phyloP scores from a whole-genome alignment of 1,140 invertebrate genomes.

The Zeugodacus cucurbitae region DNA sequence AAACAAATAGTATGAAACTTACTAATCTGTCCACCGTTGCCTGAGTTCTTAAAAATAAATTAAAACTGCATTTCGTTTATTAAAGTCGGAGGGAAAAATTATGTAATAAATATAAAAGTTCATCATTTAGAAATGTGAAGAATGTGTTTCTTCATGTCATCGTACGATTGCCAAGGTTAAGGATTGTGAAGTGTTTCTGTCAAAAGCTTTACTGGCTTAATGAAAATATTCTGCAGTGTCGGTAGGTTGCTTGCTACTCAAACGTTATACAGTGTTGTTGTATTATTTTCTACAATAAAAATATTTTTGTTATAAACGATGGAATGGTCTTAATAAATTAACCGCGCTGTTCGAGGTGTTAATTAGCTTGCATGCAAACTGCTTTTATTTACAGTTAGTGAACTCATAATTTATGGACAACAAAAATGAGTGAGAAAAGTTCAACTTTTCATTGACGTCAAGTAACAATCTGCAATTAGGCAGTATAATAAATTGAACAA shows the following conservation, averaged over 20 bases:
- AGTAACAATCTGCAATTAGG: neutral
- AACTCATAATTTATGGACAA: neutral
- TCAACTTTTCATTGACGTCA: neutral
- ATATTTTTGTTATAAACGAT: neutral
- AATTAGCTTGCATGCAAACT: neutral
- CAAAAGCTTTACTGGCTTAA: neutral
- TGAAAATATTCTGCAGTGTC: neutral
- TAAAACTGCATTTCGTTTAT: neutral
- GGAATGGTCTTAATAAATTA: neutral
- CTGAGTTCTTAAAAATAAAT: no score
- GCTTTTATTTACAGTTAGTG: neutral
- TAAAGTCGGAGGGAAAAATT: neutral
- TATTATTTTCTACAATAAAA: neutral
- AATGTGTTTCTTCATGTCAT: neutral
- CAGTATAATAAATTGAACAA: neutral
- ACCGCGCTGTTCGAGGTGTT: neutral
- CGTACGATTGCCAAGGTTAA: constrained; percentile 4
- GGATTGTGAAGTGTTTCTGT: neutral
- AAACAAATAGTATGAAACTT: neutral
- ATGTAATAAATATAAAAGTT: neutral
- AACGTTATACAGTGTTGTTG: neutral
- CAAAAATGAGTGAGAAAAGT: neutral
- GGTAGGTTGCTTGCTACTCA: neutral
- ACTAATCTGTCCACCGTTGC: no score
- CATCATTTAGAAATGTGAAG: neutral